These are phyloP conservation scores for Epiperipatus broadwayi DNA, from an alignment of 2,888 invertebrate genomes.

Conservation along the genomic window DNA sequence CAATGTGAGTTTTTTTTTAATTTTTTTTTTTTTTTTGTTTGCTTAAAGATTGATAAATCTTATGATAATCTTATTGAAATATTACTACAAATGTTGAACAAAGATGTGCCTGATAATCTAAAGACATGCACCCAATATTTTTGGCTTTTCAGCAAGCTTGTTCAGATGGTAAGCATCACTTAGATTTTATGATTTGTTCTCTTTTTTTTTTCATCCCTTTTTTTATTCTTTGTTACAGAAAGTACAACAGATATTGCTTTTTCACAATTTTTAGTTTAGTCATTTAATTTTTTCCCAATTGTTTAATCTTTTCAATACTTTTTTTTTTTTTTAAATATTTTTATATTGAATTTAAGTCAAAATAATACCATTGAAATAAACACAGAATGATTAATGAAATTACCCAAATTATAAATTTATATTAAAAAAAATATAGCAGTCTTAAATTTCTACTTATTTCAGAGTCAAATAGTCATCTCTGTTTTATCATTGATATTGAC, in stretches of 20 bases:
- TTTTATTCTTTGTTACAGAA: too few species aligned
- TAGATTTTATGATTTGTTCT: too few species aligned
- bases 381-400: too few species aligned
- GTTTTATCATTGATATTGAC: too few species aligned
- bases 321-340: constrained; percentile 7
- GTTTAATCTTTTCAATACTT: background rate
- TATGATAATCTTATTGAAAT: constrained; percentile 24
- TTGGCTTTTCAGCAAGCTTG: constrained; percentile 27
- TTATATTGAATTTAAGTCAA: too few species aligned
- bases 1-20: background rate
- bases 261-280: background rate
- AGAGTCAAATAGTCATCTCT: too few species aligned
- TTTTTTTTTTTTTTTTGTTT: constrained; percentile 11
- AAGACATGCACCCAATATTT: constrained; percentile 31
- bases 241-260: too few species aligned
- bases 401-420: too few species aligned
- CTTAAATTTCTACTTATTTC: too few species aligned
- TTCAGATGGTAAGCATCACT: constrained; percentile 30
- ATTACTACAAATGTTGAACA: constrained; percentile 26
- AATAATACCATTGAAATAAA: too few species aligned
- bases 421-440: too few species aligned
- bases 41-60: constrained; percentile 11
- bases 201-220: too few species aligned
- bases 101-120: constrained; percentile 30
- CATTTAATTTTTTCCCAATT: background rate